Percentiles rank a stretch among this genome's conserved stretches.
These are phyloP conservation scores for Butorides virescens DNA, from an alignment of 2,113 vertebrate genomes.

Conservation along the genomic window DNA sequence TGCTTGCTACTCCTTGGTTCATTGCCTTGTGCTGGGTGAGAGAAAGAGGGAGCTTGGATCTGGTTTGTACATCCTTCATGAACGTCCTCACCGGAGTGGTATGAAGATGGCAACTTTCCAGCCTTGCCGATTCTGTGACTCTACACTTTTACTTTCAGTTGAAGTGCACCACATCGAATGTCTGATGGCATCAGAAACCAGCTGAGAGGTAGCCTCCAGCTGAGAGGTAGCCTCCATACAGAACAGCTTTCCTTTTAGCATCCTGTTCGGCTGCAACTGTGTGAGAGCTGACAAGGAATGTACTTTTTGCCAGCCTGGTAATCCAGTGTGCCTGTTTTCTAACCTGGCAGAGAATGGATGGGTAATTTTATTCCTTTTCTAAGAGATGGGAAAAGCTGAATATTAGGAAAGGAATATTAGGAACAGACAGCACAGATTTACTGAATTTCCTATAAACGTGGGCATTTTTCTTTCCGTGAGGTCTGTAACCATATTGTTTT, in stretches of 20 bases:
- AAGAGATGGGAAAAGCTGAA: neutral
- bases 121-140: neutral
- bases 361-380: neutral
- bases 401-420: neutral
- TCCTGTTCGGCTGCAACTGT: neutral
- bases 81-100: neutral
- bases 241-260: neutral
- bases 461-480: neutral
- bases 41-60: neutral
- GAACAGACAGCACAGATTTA: neutral
- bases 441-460: neutral
- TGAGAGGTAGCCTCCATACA: neutral
- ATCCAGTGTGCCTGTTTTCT: neutral
- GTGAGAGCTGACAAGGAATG: neutral
- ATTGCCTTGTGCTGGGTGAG: neutral
- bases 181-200: neutral
- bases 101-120: neutral
- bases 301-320: neutral
- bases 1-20: neutral
- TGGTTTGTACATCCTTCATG: neutral
- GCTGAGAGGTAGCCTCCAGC: neutral
- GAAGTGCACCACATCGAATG: neutral
- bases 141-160: neutral
- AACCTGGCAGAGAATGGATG: neutral
- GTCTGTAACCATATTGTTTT: neutral